Conservation (phyloP, 2,113 vertebrate species). For the Entomyzon cyanotis region DNA sequence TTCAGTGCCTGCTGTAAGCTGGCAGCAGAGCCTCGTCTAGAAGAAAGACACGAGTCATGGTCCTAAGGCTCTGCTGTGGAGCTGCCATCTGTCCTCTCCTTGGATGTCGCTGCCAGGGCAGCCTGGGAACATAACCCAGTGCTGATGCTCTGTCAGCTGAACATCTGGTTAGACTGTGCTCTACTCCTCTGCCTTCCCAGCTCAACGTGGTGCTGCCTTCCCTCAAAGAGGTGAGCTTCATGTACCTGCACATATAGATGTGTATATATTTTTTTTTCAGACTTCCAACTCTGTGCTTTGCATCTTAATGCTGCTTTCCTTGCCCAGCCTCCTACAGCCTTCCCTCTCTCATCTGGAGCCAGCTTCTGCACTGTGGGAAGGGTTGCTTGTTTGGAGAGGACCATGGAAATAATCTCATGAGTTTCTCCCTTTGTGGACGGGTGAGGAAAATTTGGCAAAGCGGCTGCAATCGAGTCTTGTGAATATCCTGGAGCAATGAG, state of each 20-base stretch:
- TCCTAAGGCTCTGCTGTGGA: not conserved
- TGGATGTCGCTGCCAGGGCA: not conserved
- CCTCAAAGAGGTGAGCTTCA: not conserved
- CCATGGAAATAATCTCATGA: not conserved
- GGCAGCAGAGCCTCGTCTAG: not conserved
- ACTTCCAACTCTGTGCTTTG: not conserved
- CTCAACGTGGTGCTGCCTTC: not conserved
- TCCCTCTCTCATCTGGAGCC: not conserved
- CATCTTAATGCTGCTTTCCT: not conserved
- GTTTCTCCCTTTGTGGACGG: not conserved
- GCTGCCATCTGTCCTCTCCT: conserved; percentile 37
- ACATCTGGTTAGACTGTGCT: not conserved
- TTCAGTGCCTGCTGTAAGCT: not conserved
- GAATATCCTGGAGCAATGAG: fast-evolving
- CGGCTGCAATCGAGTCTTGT: not conserved
- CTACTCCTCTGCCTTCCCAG: not conserved
- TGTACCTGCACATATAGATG: not conserved
- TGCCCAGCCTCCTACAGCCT: not conserved
- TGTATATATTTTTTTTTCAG: not conserved
- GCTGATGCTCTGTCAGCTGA: not conserved
- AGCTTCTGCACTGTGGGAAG: not conserved
- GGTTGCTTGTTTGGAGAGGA: not conserved
- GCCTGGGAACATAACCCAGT: not conserved
- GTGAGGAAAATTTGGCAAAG: not conserved
- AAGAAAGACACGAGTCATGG: not conserved